These are phyloP conservation scores for Phalera bucephala DNA, from an alignment of 2,888 invertebrate genomes.

Conservation along the genomic window DNA sequence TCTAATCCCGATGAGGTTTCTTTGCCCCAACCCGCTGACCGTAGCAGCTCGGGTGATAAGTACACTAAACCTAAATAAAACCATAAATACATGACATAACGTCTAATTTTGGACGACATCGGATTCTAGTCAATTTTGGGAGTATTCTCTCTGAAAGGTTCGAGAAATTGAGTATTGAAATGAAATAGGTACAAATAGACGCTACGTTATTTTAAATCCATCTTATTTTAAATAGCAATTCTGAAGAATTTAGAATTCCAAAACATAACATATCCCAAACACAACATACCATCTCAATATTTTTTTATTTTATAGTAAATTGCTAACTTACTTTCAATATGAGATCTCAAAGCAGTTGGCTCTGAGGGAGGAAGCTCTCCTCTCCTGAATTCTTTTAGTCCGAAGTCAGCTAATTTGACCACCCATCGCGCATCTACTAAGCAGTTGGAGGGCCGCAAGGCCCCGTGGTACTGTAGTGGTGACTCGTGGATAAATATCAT, in stretches of 20 bases:
- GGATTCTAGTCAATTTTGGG: too few species aligned
- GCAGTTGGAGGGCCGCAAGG: slow-evolving; percentile 95
- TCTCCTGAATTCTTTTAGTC: slow-evolving; percentile 92
- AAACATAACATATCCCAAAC: too few species aligned
- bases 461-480: slow-evolving; percentile 93
- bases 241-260: too few species aligned
- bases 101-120: too few species aligned
- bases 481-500: slow-evolving; percentile 96
- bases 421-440: slow-evolving; percentile 98
- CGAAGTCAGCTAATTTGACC: slow-evolving; percentile 95
- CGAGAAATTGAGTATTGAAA: too few species aligned
- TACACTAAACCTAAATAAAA: slow-evolving; percentile 87
- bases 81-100: too few species aligned
- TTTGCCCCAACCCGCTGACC: slow-evolving; percentile 71
- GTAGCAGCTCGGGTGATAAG: slow-evolving; percentile 90
- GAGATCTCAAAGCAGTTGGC: slow-evolving; percentile 82
- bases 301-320: too few species aligned
- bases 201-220: too few species aligned
- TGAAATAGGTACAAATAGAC: too few species aligned
- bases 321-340: slow-evolving; percentile 86
- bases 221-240: too few species aligned
- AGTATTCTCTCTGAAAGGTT: too few species aligned
- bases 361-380: slow-evolving; percentile 87
- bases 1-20: slow-evolving; percentile 44
- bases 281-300: too few species aligned